Base-by-base conservation (phyloP, 2,797 vertebrate species). In the Balearica regulorum region DNA sequence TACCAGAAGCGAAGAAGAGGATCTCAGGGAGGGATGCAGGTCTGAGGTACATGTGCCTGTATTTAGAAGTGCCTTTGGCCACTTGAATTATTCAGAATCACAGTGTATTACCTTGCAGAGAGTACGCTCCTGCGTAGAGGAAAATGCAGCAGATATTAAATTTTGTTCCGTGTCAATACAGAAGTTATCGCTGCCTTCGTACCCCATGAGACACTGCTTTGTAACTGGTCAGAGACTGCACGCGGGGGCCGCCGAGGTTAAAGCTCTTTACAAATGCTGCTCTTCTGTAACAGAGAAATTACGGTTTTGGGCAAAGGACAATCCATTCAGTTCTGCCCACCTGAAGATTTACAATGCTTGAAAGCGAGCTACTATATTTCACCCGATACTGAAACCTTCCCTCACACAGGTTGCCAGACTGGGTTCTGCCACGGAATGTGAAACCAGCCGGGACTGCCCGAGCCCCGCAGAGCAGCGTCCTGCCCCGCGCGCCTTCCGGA, bases 401-500 rank as follows among this genome's bases (percentile, higher is more conserved):
- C 43, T 48, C 49, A 6, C n/a, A 4, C 19, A 1, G 17, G 11
- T 10, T 5, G 4, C 13, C 62, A 5, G 9, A 43, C 6, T 6
- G 60, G 9, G 9, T 66, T 53, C 65, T 60, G 87, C 43, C 14
- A 0, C 12, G 26, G 64, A 17, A 11, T 4, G 15, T 3, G 60
- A 15, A 7, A 61, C 5, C 20, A 9, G 48, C 48, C 1, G 16
- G 39, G 43, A 16, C n/a, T 10, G 46, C 35, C n/a, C 0, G 1
- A 12, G 88, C 31, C 16, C 12, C 6, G 1, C 21, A 3, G 20
- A 35, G 33, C 80, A 18, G 48, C 11, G 0, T 61, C 46, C 26
- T 5, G 76, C 37, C 62, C 25, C 5, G 1, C 2, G 9, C 5
- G 7, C 44, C 68, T 16, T 3, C 33, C 5, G 5, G 19, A 35